These are phyloP conservation scores for Aphidius ervi DNA, from an alignment of 1,140 invertebrate genomes.

Conservation along the genomic window DNA sequence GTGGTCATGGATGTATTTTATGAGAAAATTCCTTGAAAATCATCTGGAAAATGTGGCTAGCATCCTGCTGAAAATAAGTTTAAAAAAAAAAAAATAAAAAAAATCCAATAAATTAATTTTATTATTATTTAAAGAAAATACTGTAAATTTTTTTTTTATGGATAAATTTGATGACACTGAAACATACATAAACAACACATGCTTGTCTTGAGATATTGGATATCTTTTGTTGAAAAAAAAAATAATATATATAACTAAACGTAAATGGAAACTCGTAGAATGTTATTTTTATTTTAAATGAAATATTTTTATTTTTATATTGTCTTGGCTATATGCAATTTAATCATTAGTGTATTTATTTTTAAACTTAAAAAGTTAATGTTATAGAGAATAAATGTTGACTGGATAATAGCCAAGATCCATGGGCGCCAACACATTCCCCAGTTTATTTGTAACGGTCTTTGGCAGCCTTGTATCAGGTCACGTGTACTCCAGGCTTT, in stretches of 20 bases:
- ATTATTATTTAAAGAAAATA: too few relatives aligned
- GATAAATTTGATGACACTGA: conserved; percentile 36
- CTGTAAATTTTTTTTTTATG: too few relatives aligned
- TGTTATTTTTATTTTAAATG: neutral
- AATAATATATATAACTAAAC: neutral
- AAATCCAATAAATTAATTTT: too few relatives aligned
- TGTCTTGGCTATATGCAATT: conserved; percentile 25
- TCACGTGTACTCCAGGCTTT: conserved; percentile 6
- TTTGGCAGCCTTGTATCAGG: conserved; percentile 26
- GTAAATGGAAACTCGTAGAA: conserved; percentile 2
- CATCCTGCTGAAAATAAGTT: too few relatives aligned
- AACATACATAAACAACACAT: conserved; percentile 34
- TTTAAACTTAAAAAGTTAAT: neutral
- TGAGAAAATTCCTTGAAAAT: too few relatives aligned
- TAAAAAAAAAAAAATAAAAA: too few relatives aligned
- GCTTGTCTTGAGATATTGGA: conserved; percentile 4
- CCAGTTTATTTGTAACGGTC: conserved; percentile 34
- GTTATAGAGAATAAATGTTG: neutral
- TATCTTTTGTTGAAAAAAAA: conserved; percentile 1
- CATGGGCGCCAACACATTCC: conserved; percentile 39
- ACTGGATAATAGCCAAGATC: conserved; percentile 33
- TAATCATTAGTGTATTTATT: neutral
- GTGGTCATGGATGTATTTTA: too few relatives aligned
- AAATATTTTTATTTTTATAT: conserved; percentile 15
- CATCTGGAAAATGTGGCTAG: too few relatives aligned